Percentiles rank a stretch among this genome's conserved stretches.
phyloP scores from a whole-genome alignment of 2,888 invertebrate species.

The Melitaea athalia region DNA sequence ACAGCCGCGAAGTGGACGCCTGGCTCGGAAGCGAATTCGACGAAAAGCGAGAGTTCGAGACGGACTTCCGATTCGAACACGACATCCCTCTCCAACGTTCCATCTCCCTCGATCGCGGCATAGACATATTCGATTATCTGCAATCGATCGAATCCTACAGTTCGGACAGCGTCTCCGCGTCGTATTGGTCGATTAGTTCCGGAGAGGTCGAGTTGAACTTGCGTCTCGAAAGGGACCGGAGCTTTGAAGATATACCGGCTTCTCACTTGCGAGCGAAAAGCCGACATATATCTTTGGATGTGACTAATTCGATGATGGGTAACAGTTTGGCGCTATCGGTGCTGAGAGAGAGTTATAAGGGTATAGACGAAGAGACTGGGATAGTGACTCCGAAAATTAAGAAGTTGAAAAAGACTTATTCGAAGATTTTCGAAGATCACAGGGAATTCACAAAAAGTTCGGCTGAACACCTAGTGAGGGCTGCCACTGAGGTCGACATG shows the following conservation, averaged over 20 bases:
- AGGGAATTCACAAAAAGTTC: constrained; percentile 49
- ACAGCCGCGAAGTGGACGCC: constrained; percentile 58
- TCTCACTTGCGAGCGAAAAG: constrained; percentile 67
- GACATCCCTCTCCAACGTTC: constrained; percentile 67
- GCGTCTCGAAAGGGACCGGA: constrained; percentile 56
- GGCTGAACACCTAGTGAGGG: constrained; percentile 41
- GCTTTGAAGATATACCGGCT: constrained; percentile 73
- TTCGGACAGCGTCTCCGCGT: constrained; percentile 49
- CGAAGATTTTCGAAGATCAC: constrained; percentile 49
- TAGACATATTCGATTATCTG: constrained; percentile 65
- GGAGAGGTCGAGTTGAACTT: constrained; percentile 43
- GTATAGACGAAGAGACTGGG: constrained; percentile 52
- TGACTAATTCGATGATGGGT: constrained; percentile 45
- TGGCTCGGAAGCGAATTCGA: constrained; percentile 69
- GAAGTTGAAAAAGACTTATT: constrained; percentile 64
- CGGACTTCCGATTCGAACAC: constrained; percentile 56
- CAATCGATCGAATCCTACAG: constrained; percentile 55
- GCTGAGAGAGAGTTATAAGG: constrained; percentile 64
- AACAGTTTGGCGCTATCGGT: constrained; percentile 57
- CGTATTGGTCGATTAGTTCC: constrained; percentile 63
- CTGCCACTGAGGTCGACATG: constrained; percentile 44
- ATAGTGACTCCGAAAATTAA: constrained; percentile 62
- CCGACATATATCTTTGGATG: constrained; percentile 68
- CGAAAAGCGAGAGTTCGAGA: constrained; percentile 51
- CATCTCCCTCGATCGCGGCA: constrained; percentile 68